phyloP scores from a whole-genome alignment of 2,888 invertebrate genomes.

The Troides oblongomaculatus region DNA sequence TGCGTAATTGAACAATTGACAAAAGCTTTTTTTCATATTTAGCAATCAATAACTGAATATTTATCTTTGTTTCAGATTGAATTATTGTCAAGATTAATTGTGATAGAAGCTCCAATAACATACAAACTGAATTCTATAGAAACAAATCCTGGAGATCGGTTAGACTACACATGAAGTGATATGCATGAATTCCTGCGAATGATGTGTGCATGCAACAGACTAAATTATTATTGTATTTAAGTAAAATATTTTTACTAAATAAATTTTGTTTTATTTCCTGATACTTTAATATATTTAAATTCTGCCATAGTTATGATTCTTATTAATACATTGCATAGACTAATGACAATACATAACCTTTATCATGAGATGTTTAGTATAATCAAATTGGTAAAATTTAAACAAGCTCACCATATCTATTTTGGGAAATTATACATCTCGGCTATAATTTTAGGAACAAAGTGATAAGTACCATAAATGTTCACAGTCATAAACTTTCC shows the following conservation, averaged over 20 bases:
- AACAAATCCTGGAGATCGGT: slow-evolving; percentile 19
- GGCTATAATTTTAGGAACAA: too few relatives aligned
- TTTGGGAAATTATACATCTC: too few relatives aligned
- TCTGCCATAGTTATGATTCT: not conserved
- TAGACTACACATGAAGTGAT: slow-evolving; percentile 34
- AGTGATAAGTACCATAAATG: too few relatives aligned
- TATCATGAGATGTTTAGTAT: too few relatives aligned
- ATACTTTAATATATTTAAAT: not conserved
- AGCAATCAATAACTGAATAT: not conserved
- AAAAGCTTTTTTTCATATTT: too few relatives aligned
- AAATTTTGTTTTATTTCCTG: slow-evolving; percentile 19
- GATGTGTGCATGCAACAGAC: slow-evolving; percentile 55
- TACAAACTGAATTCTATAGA: slow-evolving; percentile 22
- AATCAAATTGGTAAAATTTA: too few relatives aligned
- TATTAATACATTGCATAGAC: not conserved
- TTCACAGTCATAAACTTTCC: too few relatives aligned
- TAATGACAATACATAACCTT: too few relatives aligned
- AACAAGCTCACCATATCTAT: too few relatives aligned
- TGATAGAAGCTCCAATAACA: slow-evolving; percentile 32
- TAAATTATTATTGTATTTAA: slow-evolving; percentile 67
- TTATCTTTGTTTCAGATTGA: slow-evolving; percentile 41
- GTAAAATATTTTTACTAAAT: slow-evolving; percentile 47
- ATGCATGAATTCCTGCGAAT: slow-evolving; percentile 40
- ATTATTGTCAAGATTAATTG: slow-evolving; percentile 30
- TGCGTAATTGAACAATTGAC: too few relatives aligned